A percentile compares a stretch with the other conserved stretches of the same genome.
Evolutionary conservation across 2,113 vertebrate genomes (phyloP).

Genomic region (Chauna torquata): DNA sequence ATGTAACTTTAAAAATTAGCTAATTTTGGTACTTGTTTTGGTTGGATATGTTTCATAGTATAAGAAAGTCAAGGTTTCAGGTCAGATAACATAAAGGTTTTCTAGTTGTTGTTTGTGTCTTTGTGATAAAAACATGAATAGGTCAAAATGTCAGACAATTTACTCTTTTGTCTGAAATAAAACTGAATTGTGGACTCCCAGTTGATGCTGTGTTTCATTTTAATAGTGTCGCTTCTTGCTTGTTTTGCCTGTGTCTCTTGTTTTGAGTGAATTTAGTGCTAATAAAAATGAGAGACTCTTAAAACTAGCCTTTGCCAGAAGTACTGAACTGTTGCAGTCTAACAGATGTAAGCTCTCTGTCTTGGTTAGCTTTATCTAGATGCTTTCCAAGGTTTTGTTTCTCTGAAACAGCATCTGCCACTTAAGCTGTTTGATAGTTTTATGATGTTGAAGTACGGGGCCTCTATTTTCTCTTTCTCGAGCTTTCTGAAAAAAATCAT

Average conservation of each 20-base stretch:
- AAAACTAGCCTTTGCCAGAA: neutral
- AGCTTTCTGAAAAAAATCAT: neutral
- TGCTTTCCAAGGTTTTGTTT: neutral
- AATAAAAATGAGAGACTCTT: slow-evolving; percentile 48
- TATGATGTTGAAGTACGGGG: neutral
- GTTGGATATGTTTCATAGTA: neutral
- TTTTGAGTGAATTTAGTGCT: slow-evolving; percentile 57
- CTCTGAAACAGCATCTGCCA: neutral
- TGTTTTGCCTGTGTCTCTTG: neutral
- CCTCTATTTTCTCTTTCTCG: neutral
- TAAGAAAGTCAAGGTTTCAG: neutral
- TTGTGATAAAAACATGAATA: slow-evolving; percentile 15
- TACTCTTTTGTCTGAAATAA: slow-evolving; percentile 51
- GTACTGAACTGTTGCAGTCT: neutral
- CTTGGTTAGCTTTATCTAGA: neutral
- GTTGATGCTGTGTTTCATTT: slow-evolving; percentile 50
- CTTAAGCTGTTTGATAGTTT: neutral
- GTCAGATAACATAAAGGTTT: neutral
- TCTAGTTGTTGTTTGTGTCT: neutral
- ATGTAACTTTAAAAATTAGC: neutral
- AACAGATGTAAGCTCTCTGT: neutral
- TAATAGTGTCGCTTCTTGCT: slow-evolving; percentile 35
- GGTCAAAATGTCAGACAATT: slow-evolving; percentile 46
- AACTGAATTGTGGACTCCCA: slow-evolving; percentile 43
- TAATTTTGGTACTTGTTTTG: neutral